Percentiles rank a stretch among this genome's conserved stretches.
Conservation (phyloP, 2,888 invertebrate genomes). For the Villa cingulata region DNA sequence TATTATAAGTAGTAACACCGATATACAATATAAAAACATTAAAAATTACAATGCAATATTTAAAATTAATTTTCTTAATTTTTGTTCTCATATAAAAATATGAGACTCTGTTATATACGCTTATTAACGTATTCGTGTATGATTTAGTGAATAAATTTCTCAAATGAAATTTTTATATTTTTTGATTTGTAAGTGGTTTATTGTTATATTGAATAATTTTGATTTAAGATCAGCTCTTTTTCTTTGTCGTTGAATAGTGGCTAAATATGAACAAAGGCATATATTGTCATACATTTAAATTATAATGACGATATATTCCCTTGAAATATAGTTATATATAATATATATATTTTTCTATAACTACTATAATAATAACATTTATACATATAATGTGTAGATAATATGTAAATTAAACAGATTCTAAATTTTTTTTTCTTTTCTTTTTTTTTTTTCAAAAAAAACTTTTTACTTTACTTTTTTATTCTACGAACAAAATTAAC, state of each 20-base stretch:
- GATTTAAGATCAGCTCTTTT: neutral
- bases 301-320: neutral
- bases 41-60: neutral
- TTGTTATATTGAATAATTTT: no score
- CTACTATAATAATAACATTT: slow-evolving; percentile 3
- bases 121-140: no score
- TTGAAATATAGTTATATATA: neutral
- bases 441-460: neutral
- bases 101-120: no score
- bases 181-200: no score
- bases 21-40: no score
- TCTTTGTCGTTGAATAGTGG: neutral
- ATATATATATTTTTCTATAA: neutral
- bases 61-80: neutral
- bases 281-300: neutral
- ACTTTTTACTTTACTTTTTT: no score
- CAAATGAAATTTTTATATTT: no score
- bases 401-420: neutral
- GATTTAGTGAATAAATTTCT: no score
- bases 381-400: no score
- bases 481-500: no score
- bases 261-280: neutral
- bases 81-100: no score
- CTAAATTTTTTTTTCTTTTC: neutral
- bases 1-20: neutral